A percentile compares a stretch with the other conserved stretches of the same genome.
These are phyloP conservation scores for Drosophila algonquin DNA, from an alignment of 2,888 invertebrate genomes.

Conservation along the genomic window DNA sequence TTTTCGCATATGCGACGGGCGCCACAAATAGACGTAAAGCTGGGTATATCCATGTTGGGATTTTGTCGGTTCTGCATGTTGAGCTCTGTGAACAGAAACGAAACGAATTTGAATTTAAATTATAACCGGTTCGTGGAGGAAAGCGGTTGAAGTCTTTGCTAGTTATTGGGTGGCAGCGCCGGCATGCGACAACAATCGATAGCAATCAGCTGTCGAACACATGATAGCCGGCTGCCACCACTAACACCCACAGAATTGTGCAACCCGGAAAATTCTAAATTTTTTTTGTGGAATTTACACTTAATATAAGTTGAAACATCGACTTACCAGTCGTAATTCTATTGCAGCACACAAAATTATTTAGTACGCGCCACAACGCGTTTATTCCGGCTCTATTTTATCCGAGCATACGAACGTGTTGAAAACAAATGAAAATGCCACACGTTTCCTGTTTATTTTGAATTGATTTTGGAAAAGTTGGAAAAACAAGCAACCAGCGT, in stretches of 20 bases:
- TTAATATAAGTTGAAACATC: not conserved
- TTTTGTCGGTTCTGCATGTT: conserved; percentile 50
- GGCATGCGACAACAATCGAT: not conserved
- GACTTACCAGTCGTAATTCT: conserved; percentile 36
- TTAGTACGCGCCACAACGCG: conserved; percentile 48
- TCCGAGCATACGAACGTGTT: conserved; percentile 47
- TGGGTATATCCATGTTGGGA: conserved; percentile 67
- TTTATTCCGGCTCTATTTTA: conserved; percentile 16
- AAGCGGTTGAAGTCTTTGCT: conserved; percentile 29
- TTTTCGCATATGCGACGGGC: conserved; percentile 73
- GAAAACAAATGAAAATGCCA: conserved; percentile 57
- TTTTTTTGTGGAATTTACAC: not conserved
- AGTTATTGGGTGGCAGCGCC: conserved; percentile 41
- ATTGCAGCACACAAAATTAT: conserved; percentile 24
- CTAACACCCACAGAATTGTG: conserved; percentile 33
- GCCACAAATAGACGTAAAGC: conserved; percentile 67
- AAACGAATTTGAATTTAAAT: not conserved
- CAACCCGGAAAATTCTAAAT: conserved; percentile 38
- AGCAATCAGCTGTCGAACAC: not conserved
- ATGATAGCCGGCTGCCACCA: conserved; percentile 1
- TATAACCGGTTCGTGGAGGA: conserved; percentile 5
- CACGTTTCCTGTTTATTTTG: conserved; percentile 39
- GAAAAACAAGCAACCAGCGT: conserved; percentile 49
- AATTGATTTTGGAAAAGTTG: conserved; percentile 50
- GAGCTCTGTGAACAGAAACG: conserved; percentile 6